Evolutionary conservation across 2,797 vertebrate genomes (phyloP), one percentile per base, ranked within the genome.

Genomic region (Myotis daubentonii): DNA sequence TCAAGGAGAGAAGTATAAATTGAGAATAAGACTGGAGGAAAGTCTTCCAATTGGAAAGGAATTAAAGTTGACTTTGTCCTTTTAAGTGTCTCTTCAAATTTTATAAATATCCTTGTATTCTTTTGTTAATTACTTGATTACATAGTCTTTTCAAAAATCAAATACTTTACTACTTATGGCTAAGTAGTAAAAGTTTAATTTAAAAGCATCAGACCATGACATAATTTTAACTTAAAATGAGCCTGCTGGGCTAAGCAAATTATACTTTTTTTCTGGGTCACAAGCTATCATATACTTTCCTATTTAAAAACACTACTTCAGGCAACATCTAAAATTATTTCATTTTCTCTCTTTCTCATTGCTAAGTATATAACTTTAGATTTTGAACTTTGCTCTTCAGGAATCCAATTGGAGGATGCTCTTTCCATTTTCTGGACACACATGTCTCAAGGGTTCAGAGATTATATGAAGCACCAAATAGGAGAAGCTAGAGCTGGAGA

Each of bases 61-160:
- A 88, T 95, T 96, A 98, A 98, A 91, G 53, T 95, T 92, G 91
- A 83, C 68, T 62, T 17, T 94, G 84, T 86, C 88, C 90, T 91
- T 93, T 85, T 76, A 87, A 60, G 74, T 95, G 33, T 89, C 47
- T 81, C 68, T 88, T 91, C 78, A 70, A 25, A 92, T 83, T 98
- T 98, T 96, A 96, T 91, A 96, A 96, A 93, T 41, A 83, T 94
- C 91, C 66, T 87, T 81, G 91, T 87, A 96, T 84, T 84, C 92
- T 97, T 97, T 96, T 97, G 96, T 96, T 98, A 98, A 98, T 98
- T 98, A 98, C 97, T 98, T 98, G 85, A 98, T 98, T 98, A 98
- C 94, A 97, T 97, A 98, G 80, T 86, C 94, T 97, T 97, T 98
- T 97, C 66, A 96, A 98, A 98, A 98, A 98, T 97, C 97, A 98